Conservation (phyloP, 92 coral and sea anemone genomes). For the Siderastrea radians region DNA sequence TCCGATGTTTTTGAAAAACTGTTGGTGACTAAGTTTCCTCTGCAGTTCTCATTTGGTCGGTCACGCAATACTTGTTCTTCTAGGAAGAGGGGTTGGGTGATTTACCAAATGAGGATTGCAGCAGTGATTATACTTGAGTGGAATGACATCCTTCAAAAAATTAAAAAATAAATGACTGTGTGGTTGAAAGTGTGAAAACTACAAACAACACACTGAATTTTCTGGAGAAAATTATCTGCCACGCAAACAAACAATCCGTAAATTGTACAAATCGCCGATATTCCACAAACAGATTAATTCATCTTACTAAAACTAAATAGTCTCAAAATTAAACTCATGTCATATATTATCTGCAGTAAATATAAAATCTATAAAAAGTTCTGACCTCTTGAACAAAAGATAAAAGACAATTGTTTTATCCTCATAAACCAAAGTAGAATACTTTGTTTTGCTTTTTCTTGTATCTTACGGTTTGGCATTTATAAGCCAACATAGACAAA, state of each 20-base stretch:
- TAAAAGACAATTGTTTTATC: conserved; percentile 71
- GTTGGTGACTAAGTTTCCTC: not conserved
- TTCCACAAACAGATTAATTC: conserved; percentile 46
- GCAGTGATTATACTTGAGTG: not conserved
- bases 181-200: conserved; percentile 15
- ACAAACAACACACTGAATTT: conserved; percentile 1
- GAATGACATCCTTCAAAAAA: conserved; percentile 11
- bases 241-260: conserved; percentile 35
- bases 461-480: conserved; percentile 4
- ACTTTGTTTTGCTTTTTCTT: conserved; percentile 16
- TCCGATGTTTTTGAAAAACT: not conserved
- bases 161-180: conserved; percentile 8
- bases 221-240: conserved; percentile 31
- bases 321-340: conserved; percentile 80
- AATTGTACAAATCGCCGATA: conserved; percentile 46
- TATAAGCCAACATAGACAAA: conserved; percentile 19
- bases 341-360: conserved; percentile 82
- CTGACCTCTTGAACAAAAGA: conserved; percentile 67
- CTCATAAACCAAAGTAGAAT: conserved; percentile 34
- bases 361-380: conserved; percentile 87
- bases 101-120: not conserved
- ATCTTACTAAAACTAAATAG: conserved; percentile 48
- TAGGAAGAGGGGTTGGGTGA: too few relatives aligned
- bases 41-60: not conserved
- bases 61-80: not conserved